phyloP scores from a whole-genome alignment of 2,113 vertebrate species.

The Leucopternis melanops region DNA sequence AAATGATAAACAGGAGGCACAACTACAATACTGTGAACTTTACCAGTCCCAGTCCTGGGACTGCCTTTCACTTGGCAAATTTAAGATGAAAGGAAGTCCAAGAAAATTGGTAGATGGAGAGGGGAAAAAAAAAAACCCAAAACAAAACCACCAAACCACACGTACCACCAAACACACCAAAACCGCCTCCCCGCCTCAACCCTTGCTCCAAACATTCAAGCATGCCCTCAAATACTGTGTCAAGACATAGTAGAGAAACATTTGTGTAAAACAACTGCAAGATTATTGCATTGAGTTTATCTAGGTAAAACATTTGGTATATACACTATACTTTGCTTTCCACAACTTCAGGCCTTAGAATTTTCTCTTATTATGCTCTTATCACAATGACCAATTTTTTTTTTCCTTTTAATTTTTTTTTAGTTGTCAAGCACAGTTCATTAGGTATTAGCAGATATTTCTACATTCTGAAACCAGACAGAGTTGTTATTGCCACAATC shows the following conservation, averaged over 20 bases:
- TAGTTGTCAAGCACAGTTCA: neutral
- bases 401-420: neutral
- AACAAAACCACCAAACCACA: neutral
- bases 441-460: neutral
- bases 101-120: neutral
- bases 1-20: neutral
- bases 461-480: neutral
- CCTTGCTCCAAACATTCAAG: neutral
- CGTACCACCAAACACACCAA: neutral
- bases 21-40: neutral
- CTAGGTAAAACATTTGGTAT: neutral
- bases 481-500: neutral
- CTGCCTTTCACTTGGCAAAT: neutral
- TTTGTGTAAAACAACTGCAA: neutral
- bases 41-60: neutral
- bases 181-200: neutral
- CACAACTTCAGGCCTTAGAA: neutral
- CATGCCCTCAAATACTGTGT: neutral
- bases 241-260: neutral
- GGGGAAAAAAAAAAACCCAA: neutral
- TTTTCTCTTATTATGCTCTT: neutral
- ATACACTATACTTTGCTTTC: neutral
- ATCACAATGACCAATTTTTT: neutral
- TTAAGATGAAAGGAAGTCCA: neutral
- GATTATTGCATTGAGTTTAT: neutral